phyloP scores from a whole-genome alignment of 1,140 invertebrate genomes.

The Phymorhynchus buccinoides region DNA sequence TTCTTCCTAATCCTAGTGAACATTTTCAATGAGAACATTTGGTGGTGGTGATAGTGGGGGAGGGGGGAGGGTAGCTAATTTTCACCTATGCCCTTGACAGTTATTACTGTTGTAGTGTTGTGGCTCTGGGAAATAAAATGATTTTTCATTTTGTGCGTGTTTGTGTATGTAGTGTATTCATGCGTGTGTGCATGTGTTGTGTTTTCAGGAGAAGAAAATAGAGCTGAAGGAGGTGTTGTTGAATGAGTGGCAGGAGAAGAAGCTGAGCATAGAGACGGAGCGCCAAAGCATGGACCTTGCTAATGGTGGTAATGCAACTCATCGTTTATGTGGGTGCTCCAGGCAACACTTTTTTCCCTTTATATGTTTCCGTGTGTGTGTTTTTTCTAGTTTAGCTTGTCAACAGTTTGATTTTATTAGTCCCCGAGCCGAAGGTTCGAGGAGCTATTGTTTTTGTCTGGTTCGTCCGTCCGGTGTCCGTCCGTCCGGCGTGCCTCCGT shows the following conservation, averaged over 20 bases:
- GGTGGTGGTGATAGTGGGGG: too few species aligned
- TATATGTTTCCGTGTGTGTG: slow-evolving; percentile 55
- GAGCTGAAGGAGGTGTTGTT: slow-evolving; percentile 92
- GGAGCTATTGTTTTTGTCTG: too few species aligned
- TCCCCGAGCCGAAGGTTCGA: too few species aligned
- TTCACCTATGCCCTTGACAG: too few species aligned
- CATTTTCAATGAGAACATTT: too few species aligned
- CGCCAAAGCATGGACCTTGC: slow-evolving; percentile 86
- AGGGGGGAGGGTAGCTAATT: too few species aligned
- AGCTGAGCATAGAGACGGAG: slow-evolving; percentile 90
- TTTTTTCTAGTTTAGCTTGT: too few species aligned
- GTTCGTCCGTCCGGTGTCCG: too few species aligned
- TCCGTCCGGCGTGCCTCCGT: too few species aligned
- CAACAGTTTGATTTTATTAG: too few species aligned
- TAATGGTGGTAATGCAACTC: slow-evolving; percentile 80
- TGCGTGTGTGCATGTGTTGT: not conserved
- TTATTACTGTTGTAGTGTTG: not conserved
- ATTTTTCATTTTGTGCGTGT: not conserved
- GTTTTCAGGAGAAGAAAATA: slow-evolving; percentile 85
- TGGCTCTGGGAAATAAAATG: not conserved
- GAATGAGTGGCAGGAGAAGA: slow-evolving; percentile 93
- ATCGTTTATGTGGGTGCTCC: not conserved
- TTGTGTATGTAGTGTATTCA: too few species aligned
- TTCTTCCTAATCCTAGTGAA: too few species aligned
- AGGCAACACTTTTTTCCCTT: slow-evolving; percentile 40